Conservation (phyloP, 2,888 invertebrate genomes). For the Brachypalpus laphriformis region DNA sequence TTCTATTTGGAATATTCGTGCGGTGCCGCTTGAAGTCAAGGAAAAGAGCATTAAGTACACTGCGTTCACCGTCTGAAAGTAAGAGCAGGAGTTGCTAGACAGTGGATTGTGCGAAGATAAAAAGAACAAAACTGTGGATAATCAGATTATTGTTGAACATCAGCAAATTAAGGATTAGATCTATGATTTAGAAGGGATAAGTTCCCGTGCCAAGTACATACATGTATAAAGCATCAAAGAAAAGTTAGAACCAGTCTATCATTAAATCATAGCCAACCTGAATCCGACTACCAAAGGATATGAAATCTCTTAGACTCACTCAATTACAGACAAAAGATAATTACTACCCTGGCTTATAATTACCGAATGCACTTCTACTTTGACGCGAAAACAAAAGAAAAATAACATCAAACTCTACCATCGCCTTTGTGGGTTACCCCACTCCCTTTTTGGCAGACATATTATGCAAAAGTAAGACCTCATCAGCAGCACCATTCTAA, state of each 20-base stretch:
- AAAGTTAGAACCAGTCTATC: no score
- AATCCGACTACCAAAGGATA: not conserved
- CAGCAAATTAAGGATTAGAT: no score
- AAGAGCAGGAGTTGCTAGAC: no score
- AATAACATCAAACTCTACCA: not conserved
- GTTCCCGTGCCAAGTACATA: not conserved
- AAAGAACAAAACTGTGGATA: no score
- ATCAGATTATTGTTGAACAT: no score
- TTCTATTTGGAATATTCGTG: no score
- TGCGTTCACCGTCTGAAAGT: no score
- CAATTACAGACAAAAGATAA: constrained; percentile 42
- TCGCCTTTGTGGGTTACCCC: constrained; percentile 8
- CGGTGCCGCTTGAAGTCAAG: no score
- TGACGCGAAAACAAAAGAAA: constrained; percentile 6
- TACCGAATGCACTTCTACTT: constrained; percentile 42
- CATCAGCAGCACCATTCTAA: constrained; percentile 25
- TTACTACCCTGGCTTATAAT: constrained; percentile 51
- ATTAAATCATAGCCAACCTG: constrained; percentile 1
- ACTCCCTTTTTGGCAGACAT: constrained; percentile 14
- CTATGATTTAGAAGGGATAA: no score
- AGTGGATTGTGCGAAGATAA: no score
- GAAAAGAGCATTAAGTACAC: no score
- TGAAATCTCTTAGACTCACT: constrained; percentile 31
- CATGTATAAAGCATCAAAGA: not conserved
- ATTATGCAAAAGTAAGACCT: not conserved